Evolutionary conservation across 2,113 vertebrate species (phyloP).

Genomic region (Rhinolophus ferrumequinum): DNA sequence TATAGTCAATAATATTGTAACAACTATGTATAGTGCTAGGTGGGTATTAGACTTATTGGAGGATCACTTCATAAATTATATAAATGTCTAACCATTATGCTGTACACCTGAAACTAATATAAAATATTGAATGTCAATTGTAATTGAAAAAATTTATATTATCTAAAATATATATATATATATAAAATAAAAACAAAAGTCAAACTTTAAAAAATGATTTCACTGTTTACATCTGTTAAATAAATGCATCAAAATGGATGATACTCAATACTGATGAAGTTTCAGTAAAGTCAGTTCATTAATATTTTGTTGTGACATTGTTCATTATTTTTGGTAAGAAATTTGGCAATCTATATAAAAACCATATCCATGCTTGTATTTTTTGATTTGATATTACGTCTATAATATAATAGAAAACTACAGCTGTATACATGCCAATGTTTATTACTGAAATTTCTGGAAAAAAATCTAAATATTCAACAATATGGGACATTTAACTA

Average conservation of each 20-base stretch:
- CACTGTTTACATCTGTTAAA: neutral
- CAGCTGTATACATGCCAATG: neutral
- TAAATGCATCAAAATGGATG: neutral
- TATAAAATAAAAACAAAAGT: too few species aligned
- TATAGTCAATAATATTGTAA: too few species aligned
- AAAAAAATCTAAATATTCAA: neutral
- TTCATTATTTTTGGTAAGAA: neutral
- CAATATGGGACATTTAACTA: neutral
- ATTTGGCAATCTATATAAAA: neutral
- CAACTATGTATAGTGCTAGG: too few species aligned
- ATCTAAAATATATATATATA: too few species aligned
- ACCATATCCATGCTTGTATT: neutral
- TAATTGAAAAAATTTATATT: too few species aligned
- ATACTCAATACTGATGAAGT: neutral
- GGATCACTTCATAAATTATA: too few species aligned
- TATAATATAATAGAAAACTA: neutral
- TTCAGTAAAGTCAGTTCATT: neutral
- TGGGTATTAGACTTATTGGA: too few species aligned
- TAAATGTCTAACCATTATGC: too few species aligned
- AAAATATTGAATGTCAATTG: too few species aligned
- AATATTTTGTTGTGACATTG: neutral
- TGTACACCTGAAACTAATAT: too few species aligned
- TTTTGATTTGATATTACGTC: neutral
- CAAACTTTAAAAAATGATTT: neutral
- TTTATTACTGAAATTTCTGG: slow-evolving; percentile 2